Percentiles rank a stretch among this genome's conserved stretches.
These are phyloP conservation scores for Napeogenes inachia DNA, from an alignment of 2,888 invertebrate species.

Conservation along the genomic window DNA sequence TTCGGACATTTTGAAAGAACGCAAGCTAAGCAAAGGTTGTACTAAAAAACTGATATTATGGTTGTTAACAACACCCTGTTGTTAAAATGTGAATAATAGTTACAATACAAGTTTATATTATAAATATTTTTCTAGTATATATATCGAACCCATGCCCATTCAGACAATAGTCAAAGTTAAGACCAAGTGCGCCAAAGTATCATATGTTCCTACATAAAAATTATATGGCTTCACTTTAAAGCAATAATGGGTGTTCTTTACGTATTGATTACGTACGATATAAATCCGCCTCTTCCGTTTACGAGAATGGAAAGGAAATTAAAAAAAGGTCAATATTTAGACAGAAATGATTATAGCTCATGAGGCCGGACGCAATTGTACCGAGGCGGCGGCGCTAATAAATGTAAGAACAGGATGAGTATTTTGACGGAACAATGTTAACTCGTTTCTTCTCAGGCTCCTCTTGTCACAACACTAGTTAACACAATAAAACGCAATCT, in stretches of 20 bases:
- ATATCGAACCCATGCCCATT: no score
- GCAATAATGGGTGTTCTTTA: slow-evolving; percentile 47
- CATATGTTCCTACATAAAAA: no score
- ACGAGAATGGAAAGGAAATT: slow-evolving; percentile 58
- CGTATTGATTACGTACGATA: slow-evolving; percentile 60
- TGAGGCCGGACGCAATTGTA: slow-evolving; percentile 64
- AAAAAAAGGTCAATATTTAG: slow-evolving; percentile 74
- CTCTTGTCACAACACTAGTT: slow-evolving; percentile 55
- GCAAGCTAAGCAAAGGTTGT: no score
- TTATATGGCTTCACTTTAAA: slow-evolving; percentile 28
- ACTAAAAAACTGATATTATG: no score
- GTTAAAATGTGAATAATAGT: no score
- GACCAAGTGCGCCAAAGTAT: no score
- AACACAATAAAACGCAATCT: slow-evolving; percentile 38
- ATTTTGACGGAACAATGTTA: slow-evolving; percentile 68
- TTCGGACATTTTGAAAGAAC: no score
- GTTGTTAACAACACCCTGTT: no score
- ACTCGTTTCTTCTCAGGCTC: slow-evolving; percentile 59
- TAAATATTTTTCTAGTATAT: no score
- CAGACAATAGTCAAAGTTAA: no score
- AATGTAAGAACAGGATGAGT: slow-evolving; percentile 70
- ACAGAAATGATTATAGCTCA: slow-evolving; percentile 67
- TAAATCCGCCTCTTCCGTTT: slow-evolving; percentile 55
- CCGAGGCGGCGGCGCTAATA: slow-evolving; percentile 55
- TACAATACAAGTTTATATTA: no score